Conservation (phyloP, 2,888 invertebrate genomes). For the Andrena marginata region DNA sequence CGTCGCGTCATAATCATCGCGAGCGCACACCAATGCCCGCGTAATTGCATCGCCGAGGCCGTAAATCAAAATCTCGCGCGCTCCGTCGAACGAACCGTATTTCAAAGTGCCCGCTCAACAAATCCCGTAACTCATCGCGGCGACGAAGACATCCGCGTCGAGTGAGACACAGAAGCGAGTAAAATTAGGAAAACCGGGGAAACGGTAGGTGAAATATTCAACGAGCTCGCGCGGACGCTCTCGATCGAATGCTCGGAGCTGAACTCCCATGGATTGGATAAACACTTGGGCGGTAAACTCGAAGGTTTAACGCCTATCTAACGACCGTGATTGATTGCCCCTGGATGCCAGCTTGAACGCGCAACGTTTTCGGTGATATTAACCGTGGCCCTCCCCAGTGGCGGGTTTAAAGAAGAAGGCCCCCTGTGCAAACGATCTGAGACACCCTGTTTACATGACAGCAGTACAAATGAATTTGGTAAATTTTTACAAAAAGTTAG, state of each 20-base stretch:
- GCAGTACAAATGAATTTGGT: no score
- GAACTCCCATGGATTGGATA: not conserved
- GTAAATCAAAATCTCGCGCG: slow-evolving; percentile 3
- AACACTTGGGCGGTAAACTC: not conserved
- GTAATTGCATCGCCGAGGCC: not conserved
- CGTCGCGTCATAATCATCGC: slow-evolving; percentile 12
- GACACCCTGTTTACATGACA: no score
- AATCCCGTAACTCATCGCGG: not conserved
- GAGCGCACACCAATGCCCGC: not conserved
- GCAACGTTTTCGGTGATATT: not conserved
- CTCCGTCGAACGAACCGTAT: not conserved
- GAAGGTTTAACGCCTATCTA: slow-evolving; percentile 3
- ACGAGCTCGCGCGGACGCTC: slow-evolving; percentile 9
- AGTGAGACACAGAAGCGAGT: not conserved
- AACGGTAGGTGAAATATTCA: slow-evolving; percentile 12
- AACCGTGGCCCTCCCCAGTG: not conserved
- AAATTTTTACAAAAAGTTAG: no score
- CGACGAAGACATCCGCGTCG: not conserved
- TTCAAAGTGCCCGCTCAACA: slow-evolving; percentile 3
- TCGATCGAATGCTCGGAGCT: not conserved
- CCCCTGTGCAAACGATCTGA: no score
- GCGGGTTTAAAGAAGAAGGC: no score
- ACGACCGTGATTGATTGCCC: slow-evolving; percentile 10
- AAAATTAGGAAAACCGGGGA: slow-evolving; percentile 14
- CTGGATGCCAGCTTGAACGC: slow-evolving; percentile 9